Evolutionary conservation across 1,140 invertebrate genomes (phyloP).

Genomic region (Drosophila lini): DNA sequence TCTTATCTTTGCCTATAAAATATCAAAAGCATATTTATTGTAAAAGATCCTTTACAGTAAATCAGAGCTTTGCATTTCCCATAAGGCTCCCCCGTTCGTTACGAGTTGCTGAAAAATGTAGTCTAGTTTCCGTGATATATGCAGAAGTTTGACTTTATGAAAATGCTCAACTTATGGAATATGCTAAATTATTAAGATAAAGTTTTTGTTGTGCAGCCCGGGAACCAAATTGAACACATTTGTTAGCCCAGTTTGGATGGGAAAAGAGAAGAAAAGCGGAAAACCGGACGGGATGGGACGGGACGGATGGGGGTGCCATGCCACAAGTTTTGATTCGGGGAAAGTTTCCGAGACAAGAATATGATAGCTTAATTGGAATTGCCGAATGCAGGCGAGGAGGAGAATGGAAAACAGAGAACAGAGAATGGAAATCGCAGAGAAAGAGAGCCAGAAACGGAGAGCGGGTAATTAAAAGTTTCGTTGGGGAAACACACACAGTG

Average conservation of each 20-base stretch:
- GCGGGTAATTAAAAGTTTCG: constrained; percentile 57
- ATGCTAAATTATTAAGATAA: constrained; percentile 48
- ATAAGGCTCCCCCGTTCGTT: not conserved
- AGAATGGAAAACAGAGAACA: constrained; percentile 18
- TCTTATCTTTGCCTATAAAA: not conserved
- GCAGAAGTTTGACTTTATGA: constrained; percentile 5
- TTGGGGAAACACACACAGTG: constrained; percentile 26
- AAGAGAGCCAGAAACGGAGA: constrained; percentile 11
- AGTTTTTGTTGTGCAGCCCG: constrained; percentile 45
- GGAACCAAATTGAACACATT: constrained; percentile 45
- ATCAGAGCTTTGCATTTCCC: not conserved
- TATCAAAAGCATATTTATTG: not conserved
- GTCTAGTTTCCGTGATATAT: constrained; percentile 4
- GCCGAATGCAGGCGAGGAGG: constrained; percentile 28
- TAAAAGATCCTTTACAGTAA: not conserved
- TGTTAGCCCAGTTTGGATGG: constrained; percentile 42
- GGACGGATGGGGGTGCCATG: constrained; percentile 11
- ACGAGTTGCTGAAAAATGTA: not conserved
- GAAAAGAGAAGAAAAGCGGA: not conserved
- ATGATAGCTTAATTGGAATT: constrained; percentile 63
- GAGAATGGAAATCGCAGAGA: constrained; percentile 20
- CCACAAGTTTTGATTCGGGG: constrained; percentile 52
- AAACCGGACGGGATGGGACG: not conserved
- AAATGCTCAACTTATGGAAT: constrained; percentile 39
- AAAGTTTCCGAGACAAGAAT: constrained; percentile 57